Base-by-base conservation (phyloP, 2,888 invertebrate species). In the Chelonus formosanus region DNA sequence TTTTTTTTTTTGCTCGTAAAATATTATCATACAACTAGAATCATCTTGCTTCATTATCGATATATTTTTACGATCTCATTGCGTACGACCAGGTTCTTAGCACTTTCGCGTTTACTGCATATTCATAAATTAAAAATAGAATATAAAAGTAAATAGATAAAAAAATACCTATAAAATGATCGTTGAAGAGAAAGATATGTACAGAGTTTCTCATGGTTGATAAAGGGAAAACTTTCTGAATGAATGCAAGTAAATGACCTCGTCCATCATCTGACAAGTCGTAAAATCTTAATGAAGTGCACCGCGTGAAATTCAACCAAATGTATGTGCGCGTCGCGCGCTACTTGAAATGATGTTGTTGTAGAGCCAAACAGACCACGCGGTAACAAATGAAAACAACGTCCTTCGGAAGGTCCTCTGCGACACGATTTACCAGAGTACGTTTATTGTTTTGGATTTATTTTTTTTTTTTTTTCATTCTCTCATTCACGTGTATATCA, bases 211-310 rank as follows among this genome's bases (percentile, higher is more conserved):
- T 20, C 20, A 20, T 20, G 20, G 20, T 20, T 20, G 20, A 20
- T 20, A 20, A 40, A 40, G 40, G 40, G 40, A 40, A 40, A 40
- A 6, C 40, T 60, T 71, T 68, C 71, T 76, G 74, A 75, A 77
- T 73, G 74, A 73, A 75, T 45, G 58, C 69, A 71, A 73, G 74
- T 71, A 68, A 76, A 76, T 73, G 74, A 75, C 73, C 74, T 74
- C 74, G 76, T 73, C 73, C 72, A 74, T 77, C 75, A 73, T 76
- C 69, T 72, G 57, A 70, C 73, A 71, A 74, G 70, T 74, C 78
- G 77, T 77, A 80, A 80, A 79, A 73, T 75, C 75, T 75, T 76
- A 79, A 79, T 78, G 75, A 77, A 74, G 71, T 71, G 65, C 70
- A 72, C 72, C 63, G 67, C 70, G 72, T 73, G 71, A 76, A 75